Evolutionary conservation across 2,888 invertebrate genomes (phyloP).

Genomic region (Cecidostiba fungosa): DNA sequence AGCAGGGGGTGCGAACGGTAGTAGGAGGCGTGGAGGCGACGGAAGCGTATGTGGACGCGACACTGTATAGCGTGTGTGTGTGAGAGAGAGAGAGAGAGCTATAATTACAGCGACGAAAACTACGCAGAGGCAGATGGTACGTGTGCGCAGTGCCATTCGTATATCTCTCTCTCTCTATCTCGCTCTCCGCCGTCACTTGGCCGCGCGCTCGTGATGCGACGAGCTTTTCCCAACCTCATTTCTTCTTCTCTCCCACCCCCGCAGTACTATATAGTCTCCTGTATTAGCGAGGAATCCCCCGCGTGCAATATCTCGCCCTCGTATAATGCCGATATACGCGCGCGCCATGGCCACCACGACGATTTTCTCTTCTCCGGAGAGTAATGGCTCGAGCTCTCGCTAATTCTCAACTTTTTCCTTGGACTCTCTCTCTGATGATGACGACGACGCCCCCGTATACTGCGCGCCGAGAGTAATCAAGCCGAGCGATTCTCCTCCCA

Average conservation of each 20-base stretch:
- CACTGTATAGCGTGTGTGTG: neutral
- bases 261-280: neutral
- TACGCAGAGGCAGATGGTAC: neutral
- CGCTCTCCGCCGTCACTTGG: neutral
- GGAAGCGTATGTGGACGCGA: neutral
- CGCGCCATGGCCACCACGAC: neutral
- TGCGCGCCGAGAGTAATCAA: no score
- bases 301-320: neutral
- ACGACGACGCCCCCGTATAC: no score
- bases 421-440: no score
- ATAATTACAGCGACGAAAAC: slow-evolving; percentile 10
- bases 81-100: slow-evolving; percentile 1
- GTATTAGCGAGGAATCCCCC: neutral
- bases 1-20: neutral
- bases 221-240: slow-evolving; percentile 8
- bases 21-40: neutral
- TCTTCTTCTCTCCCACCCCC: neutral
- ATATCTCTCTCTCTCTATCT: neutral
- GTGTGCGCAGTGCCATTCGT: neutral
- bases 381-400: neutral
- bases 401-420: neutral
- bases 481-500: no score
- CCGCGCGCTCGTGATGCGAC: neutral
- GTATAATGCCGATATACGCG: neutral
- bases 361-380: neutral